Percentiles rank a stretch among this genome's conserved stretches.
These are phyloP conservation scores for Marmota flaviventris DNA, from an alignment of 2,113 vertebrate genomes.

Conservation along the genomic window DNA sequence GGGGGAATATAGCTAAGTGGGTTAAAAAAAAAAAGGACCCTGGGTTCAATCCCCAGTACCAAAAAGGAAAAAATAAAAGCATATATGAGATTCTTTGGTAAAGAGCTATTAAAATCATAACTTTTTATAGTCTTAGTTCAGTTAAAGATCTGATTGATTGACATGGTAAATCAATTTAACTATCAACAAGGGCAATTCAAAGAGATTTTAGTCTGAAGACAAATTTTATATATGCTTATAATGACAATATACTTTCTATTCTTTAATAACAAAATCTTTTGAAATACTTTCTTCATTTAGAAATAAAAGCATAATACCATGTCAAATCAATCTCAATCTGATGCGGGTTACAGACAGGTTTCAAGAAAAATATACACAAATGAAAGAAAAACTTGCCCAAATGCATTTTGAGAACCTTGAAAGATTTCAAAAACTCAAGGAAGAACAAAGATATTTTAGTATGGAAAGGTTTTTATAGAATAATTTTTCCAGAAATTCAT, in stretches of 20 bases:
- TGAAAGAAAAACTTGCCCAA: slow-evolving; percentile 79
- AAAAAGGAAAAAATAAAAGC: too few species aligned
- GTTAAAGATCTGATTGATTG: background rate
- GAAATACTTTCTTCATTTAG: slow-evolving; percentile 84
- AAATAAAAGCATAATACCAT: slow-evolving; percentile 86
- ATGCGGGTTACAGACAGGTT: slow-evolving; percentile 89
- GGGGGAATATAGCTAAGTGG: too few species aligned
- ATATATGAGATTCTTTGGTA: background rate
- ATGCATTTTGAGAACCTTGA: slow-evolving; percentile 83
- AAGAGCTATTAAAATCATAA: background rate
- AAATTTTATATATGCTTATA: slow-evolving; percentile 33
- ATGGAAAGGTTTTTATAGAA: slow-evolving; percentile 87
- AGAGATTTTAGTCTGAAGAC: slow-evolving; percentile 30
- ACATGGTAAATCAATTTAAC: background rate
- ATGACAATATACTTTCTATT: background rate
- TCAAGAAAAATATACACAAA: slow-evolving; percentile 85
- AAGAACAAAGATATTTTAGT: slow-evolving; percentile 86
- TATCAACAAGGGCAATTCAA: background rate
- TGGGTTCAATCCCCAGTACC: too few species aligned
- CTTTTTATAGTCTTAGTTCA: background rate
- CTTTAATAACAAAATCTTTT: slow-evolving; percentile 68
- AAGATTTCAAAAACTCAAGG: slow-evolving; percentile 85
- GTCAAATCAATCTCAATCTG: slow-evolving; percentile 89
- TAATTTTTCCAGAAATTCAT: background rate
- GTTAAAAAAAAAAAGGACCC: too few species aligned